phyloP scores from a whole-genome alignment of 2,888 invertebrate species.

The Chalcosyrphus nemorum region DNA sequence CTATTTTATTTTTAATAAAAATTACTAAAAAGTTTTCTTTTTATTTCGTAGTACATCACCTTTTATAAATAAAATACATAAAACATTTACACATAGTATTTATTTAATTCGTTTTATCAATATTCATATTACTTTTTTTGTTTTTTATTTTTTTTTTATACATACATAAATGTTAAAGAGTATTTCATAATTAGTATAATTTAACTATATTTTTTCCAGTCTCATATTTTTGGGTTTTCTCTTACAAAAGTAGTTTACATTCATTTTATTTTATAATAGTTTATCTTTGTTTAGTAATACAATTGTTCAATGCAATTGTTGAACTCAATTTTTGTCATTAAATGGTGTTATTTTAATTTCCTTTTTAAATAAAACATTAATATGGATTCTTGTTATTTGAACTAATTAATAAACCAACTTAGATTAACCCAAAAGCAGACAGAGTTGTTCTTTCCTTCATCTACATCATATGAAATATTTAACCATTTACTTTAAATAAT shows the following conservation, averaged over 20 bases:
- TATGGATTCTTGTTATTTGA: constrained; percentile 53
- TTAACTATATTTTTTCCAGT: constrained; percentile 74
- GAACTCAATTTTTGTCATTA: constrained; percentile 34
- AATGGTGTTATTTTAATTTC: constrained; percentile 49
- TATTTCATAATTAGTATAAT: constrained; percentile 72
- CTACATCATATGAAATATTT: constrained; percentile 54
- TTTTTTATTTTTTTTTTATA: no score
- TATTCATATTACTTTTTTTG: constrained; percentile 38
- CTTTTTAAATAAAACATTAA: constrained; percentile 40
- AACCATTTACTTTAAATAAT: constrained; percentile 55
- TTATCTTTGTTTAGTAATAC: constrained; percentile 58
- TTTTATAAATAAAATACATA: constrained; percentile 66
- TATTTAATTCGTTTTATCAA: constrained; percentile 61
- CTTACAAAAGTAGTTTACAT: constrained; percentile 73
- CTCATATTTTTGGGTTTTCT: constrained; percentile 73
- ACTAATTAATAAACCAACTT: constrained; percentile 67
- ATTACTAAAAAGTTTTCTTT: constrained; percentile 53
- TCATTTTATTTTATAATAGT: constrained; percentile 66
- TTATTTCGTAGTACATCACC: constrained; percentile 55
- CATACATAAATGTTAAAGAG: constrained; percentile 66
- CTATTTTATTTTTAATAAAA: constrained; percentile 39
- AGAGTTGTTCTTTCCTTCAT: constrained; percentile 34
- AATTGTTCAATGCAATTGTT: constrained; percentile 60
- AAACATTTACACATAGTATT: constrained; percentile 72
- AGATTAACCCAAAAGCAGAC: constrained; percentile 70